Percentiles rank a stretch among this genome's conserved stretches.
Conservation (phyloP, 2,797 vertebrate species). For the Phylloscopus collybita region DNA sequence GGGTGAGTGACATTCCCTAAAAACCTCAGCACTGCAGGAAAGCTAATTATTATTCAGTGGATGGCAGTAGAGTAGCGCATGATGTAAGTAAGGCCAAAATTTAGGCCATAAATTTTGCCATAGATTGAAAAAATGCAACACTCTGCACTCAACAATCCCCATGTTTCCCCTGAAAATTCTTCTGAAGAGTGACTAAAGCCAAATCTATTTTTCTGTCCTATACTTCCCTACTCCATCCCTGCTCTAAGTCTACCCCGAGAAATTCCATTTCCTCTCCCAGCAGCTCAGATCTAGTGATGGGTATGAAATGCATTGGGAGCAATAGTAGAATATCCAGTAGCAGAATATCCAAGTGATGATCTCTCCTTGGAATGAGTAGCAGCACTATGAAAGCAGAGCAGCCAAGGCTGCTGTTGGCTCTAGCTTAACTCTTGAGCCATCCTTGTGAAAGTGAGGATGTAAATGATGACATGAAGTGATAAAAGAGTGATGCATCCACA, state of each 20-base stretch:
- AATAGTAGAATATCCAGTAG: background rate
- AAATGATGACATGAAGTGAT: background rate
- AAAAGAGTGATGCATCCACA: background rate
- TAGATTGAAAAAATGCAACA: background rate
- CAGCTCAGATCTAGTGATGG: background rate
- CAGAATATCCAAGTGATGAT: background rate
- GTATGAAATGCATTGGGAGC: background rate
- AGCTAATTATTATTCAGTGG: background rate
- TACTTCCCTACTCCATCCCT: background rate
- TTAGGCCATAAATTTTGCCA: background rate
- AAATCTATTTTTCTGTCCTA: background rate
- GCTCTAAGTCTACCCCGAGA: background rate
- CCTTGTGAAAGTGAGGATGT: background rate
- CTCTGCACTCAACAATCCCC: background rate
- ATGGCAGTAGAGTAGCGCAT: background rate
- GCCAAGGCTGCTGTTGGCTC: background rate
- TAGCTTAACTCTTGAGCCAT: background rate
- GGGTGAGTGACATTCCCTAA: background rate
- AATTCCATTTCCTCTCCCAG: background rate
- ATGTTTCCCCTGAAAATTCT: background rate
- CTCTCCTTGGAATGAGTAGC: background rate
- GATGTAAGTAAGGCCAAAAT: background rate
- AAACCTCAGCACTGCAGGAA: background rate
- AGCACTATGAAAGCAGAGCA: background rate
- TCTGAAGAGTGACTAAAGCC: background rate